Percentiles rank a stretch among this genome's conserved stretches.
phyloP scores from a whole-genome alignment of 2,113 vertebrate genomes.

The Leptosomus discolor region DNA sequence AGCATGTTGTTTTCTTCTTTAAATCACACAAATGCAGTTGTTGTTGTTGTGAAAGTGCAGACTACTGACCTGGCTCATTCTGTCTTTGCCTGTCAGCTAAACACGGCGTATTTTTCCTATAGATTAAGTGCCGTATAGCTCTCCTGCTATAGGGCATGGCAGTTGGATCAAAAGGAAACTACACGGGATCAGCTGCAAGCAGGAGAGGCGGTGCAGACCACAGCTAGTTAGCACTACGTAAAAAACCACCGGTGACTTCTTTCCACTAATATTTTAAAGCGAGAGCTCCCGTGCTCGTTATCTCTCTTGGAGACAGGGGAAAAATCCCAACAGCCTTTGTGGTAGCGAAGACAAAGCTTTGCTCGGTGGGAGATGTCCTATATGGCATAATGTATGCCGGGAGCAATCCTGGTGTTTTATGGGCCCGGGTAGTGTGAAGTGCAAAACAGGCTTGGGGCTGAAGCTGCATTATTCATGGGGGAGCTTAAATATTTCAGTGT shows the following conservation, averaged over 20 bases:
- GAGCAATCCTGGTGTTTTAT: constrained; percentile 21
- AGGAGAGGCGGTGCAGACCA: not conserved
- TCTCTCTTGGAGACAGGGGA: not conserved
- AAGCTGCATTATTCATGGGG: constrained; percentile 55
- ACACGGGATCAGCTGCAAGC: accelerated
- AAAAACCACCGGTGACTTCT: not conserved
- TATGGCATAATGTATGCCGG: not conserved
- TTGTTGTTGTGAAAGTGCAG: not conserved
- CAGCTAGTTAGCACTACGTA: not conserved
- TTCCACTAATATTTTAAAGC: not conserved
- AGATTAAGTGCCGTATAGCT: not conserved
- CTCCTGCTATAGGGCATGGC: not conserved
- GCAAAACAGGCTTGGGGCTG: constrained; percentile 26
- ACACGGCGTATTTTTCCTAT: accelerated
- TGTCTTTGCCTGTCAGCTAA: not conserved
- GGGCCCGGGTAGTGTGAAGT: constrained; percentile 26
- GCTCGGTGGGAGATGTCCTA: not conserved
- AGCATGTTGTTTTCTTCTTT: not conserved
- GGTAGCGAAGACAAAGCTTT: constrained; percentile 22
- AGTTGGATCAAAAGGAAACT: not conserved
- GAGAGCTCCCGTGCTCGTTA: not conserved
- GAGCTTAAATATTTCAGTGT: constrained; percentile 53
- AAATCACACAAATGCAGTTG: not conserved
- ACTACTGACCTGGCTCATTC: not conserved
- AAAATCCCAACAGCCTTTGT: not conserved